phyloP scores from a whole-genome alignment of 2,113 vertebrate genomes.

The Scomber japonicus region DNA sequence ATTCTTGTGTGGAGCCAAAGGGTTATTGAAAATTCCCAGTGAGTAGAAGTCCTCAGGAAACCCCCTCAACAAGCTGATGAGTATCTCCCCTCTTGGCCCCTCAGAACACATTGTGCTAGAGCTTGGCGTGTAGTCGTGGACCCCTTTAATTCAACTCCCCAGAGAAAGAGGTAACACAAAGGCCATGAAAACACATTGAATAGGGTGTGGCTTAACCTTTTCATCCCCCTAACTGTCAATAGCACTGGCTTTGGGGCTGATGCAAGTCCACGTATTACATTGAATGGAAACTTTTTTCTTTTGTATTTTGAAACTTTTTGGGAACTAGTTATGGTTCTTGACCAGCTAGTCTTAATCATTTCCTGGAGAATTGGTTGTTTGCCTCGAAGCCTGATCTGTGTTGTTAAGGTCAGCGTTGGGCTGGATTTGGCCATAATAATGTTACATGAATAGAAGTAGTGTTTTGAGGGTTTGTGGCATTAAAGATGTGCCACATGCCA shows the following conservation, averaged over 20 bases:
- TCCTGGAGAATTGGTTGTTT: conserved; percentile 35
- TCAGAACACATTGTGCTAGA: conserved; percentile 66
- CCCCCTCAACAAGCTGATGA: conserved; percentile 55
- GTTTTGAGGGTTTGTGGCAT: neutral
- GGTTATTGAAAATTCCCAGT: conserved; percentile 60
- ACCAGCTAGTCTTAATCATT: conserved; percentile 25
- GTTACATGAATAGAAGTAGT: neutral
- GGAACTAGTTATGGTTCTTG: neutral
- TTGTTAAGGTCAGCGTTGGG: conserved; percentile 2
- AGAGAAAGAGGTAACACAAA: conserved; percentile 72
- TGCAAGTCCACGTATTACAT: neutral
- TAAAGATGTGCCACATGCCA: conserved; percentile 1
- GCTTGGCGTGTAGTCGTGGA: conserved; percentile 56
- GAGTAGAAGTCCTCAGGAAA: conserved; percentile 69
- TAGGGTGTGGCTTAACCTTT: conserved; percentile 60
- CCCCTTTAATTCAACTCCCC: conserved; percentile 69
- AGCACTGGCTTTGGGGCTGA: neutral
- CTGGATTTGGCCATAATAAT: neutral
- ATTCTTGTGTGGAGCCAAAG: conserved; percentile 35
- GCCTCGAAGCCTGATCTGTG: neutral
- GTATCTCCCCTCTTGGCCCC: conserved; percentile 67
- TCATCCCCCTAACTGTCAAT: conserved; percentile 27
- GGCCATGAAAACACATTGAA: conserved; percentile 54
- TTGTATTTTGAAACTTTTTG: conserved; percentile 26
- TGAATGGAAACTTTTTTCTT: conserved; percentile 1